Percentiles rank a stretch among this genome's conserved stretches.
These are phyloP conservation scores for Chaetura pelagica DNA, from an alignment of 2,113 vertebrate genomes.

Conservation along the genomic window DNA sequence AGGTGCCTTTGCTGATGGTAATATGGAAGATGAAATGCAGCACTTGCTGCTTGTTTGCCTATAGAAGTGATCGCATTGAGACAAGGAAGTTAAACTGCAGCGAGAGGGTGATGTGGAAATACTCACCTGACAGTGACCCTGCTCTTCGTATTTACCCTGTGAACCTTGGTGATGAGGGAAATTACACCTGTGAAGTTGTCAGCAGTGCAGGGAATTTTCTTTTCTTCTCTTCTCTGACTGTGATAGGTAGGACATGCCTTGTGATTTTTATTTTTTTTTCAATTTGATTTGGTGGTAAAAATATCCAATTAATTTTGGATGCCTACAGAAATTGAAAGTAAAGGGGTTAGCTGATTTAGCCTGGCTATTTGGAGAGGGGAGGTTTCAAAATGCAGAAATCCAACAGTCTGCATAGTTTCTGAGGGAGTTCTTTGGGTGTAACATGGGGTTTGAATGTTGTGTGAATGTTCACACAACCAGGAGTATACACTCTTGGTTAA, in stretches of 20 bases:
- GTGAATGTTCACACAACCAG: not conserved
- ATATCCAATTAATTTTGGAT: not conserved
- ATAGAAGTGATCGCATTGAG: not conserved
- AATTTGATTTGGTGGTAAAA: not conserved
- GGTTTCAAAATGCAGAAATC: not conserved
- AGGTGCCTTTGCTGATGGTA: fast-evolving
- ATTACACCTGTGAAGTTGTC: slow-evolving; percentile 5
- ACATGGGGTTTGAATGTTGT: not conserved
- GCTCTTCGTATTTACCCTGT: slow-evolving; percentile 49
- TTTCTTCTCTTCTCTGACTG: not conserved
- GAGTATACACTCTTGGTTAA: not conserved
- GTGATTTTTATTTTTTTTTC: not conserved
- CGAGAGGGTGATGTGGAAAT: slow-evolving; percentile 28
- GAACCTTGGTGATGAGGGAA: slow-evolving; percentile 24
- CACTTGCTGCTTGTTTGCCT: not conserved
- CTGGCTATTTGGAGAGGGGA: not conserved
- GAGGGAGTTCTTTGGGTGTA: not conserved
- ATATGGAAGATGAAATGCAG: not conserved
- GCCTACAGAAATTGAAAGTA: not conserved
- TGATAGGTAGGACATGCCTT: slow-evolving; percentile 50
- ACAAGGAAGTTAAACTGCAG: not conserved
- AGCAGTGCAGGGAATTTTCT: not conserved
- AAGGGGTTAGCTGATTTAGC: not conserved
- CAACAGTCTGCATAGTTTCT: not conserved
- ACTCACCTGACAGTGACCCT: not conserved